Evolutionary conservation across 2,797 vertebrate species (phyloP).

Genomic region (Sylvilagus floridanus): DNA sequence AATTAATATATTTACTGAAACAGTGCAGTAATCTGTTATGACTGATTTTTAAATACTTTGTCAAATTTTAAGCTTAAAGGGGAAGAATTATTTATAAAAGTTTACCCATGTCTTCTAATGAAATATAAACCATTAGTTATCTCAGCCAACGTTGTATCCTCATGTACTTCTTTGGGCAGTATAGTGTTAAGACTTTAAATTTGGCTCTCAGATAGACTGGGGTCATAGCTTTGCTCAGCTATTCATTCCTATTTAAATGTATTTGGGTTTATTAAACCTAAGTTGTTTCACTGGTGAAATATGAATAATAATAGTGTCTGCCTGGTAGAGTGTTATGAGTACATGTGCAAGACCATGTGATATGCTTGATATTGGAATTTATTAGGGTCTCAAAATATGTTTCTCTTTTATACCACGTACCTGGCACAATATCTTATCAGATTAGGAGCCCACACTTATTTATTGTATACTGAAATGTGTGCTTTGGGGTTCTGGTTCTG

Average conservation of each 20-base stretch:
- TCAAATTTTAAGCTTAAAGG: background rate
- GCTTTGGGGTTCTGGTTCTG: constrained; percentile 24
- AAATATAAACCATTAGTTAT: background rate
- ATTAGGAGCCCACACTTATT: background rate
- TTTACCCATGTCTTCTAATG: background rate
- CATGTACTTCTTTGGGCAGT: background rate
- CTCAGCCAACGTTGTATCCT: background rate
- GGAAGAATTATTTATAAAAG: background rate
- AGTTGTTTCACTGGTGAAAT: background rate
- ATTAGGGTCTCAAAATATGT: background rate
- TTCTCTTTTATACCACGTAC: background rate
- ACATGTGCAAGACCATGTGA: background rate
- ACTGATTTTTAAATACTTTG: constrained; percentile 35
- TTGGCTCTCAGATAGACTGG: background rate
- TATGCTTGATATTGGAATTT: background rate
- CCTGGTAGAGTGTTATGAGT: background rate
- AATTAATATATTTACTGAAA: constrained; percentile 21
- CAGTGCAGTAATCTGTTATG: background rate
- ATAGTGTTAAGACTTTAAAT: background rate
- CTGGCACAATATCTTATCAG: background rate
- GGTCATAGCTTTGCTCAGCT: background rate
- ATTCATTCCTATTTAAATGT: background rate
- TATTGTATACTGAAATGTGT: background rate
- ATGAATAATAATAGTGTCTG: background rate
- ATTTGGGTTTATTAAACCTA: background rate